Evolutionary conservation across 1,140 invertebrate genomes (phyloP).

Genomic region (Drosophila neocordata): DNA sequence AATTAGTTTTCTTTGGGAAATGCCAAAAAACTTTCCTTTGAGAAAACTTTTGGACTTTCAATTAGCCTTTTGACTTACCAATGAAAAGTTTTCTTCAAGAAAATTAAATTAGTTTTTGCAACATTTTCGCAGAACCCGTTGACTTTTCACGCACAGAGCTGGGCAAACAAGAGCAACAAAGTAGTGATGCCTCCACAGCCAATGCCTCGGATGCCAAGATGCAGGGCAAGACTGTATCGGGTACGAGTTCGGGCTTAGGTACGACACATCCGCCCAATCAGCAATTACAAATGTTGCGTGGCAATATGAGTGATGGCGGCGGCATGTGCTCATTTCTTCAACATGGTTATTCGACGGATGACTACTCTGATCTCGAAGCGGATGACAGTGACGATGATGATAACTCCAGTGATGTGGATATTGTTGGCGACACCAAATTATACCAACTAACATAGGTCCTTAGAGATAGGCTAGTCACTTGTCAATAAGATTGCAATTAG

Average conservation of each 20-base stretch:
- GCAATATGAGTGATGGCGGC: slow-evolving; percentile 35
- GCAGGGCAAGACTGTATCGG: slow-evolving; percentile 24
- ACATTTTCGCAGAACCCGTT: slow-evolving; percentile 74
- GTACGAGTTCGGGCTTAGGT: not conserved
- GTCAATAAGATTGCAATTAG: slow-evolving; percentile 20
- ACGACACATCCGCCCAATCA: slow-evolving; percentile 42
- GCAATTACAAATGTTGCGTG: slow-evolving; percentile 64
- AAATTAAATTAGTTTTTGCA: slow-evolving; percentile 72
- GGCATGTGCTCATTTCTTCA: slow-evolving; percentile 65
- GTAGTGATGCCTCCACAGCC: slow-evolving; percentile 29
- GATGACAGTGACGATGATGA: slow-evolving; percentile 73
- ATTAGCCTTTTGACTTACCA: slow-evolving; percentile 44
- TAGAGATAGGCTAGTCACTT: slow-evolving; percentile 9
- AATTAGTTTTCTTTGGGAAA: slow-evolving; percentile 2
- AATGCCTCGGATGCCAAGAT: slow-evolving; percentile 33
- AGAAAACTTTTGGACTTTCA: slow-evolving; percentile 50
- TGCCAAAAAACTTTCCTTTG: slow-evolving; percentile 34
- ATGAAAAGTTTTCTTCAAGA: slow-evolving; percentile 55
- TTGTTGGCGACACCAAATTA: slow-evolving; percentile 79
- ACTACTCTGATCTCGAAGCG: slow-evolving; percentile 73
- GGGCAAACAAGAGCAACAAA: slow-evolving; percentile 47
- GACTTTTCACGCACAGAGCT: slow-evolving; percentile 80
- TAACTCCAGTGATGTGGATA: slow-evolving; percentile 81
- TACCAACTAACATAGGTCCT: slow-evolving; percentile 75
- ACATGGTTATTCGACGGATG: slow-evolving; percentile 77